These are phyloP conservation scores for Drosophila miranda DNA, from an alignment of 1,140 invertebrate species.

Conservation along the genomic window DNA sequence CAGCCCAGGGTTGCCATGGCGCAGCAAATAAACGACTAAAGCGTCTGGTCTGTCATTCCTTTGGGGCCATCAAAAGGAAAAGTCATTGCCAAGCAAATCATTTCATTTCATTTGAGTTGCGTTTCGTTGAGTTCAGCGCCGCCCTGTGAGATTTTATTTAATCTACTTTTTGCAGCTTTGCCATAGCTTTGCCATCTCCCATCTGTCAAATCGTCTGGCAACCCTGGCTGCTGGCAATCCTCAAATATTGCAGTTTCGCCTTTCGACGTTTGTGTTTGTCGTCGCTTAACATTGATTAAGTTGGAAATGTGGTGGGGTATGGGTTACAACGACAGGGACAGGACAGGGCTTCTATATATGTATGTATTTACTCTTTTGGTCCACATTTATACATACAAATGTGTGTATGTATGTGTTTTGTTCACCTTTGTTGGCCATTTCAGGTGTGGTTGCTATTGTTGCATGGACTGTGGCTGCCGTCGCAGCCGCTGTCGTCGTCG, in stretches of 20 bases:
- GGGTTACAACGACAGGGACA: too few relatives aligned
- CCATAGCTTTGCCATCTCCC: too few relatives aligned
- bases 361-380: neutral
- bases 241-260: too few relatives aligned
- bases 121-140: too few relatives aligned
- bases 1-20: slow-evolving; percentile 56
- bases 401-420: slow-evolving; percentile 5
- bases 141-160: too few relatives aligned
- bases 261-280: too few relatives aligned
- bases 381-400: slow-evolving; percentile 5
- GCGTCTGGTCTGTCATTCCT: neutral
- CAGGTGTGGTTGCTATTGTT: slow-evolving; percentile 38
- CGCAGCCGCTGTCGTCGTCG: slow-evolving; percentile 28
- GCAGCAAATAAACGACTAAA: slow-evolving; percentile 22
- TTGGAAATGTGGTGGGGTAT: too few relatives aligned
- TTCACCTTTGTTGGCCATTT: slow-evolving; percentile 70
- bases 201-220: too few relatives aligned
- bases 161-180: too few relatives aligned
- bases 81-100: slow-evolving; percentile 3
- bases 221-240: too few relatives aligned
- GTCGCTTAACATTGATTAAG: too few relatives aligned
- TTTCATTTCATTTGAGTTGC: neutral
- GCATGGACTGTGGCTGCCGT: slow-evolving; percentile 21
- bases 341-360: too few relatives aligned
- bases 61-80: slow-evolving; percentile 5